These are phyloP conservation scores for Halcyon badia DNA, from an alignment of 2,797 vertebrate genomes.

Conservation along the genomic window DNA sequence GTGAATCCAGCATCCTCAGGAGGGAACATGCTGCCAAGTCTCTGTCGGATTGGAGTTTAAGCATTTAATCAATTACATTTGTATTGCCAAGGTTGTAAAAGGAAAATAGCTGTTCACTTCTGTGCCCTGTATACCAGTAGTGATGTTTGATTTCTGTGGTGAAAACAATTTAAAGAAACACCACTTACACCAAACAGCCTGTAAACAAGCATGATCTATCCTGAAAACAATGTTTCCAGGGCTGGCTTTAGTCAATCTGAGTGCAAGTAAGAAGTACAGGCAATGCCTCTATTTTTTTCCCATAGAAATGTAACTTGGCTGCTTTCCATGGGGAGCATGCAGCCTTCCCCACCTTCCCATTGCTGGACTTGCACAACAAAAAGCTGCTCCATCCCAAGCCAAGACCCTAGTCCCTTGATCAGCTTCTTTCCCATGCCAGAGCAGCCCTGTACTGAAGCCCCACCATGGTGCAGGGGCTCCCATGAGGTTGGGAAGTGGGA, in stretches of 20 bases:
- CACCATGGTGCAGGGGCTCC: background rate
- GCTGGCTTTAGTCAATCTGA: background rate
- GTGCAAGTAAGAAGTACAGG: background rate
- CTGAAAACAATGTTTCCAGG: background rate
- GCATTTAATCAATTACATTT: conserved; percentile 45
- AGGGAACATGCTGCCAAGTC: conserved; percentile 58
- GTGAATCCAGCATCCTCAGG: conserved; percentile 27
- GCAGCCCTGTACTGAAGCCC: background rate
- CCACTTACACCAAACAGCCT: background rate
- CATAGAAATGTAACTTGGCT: background rate
- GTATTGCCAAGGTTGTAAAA: conserved; percentile 53
- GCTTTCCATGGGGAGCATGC: fast-evolving
- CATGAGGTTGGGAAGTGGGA: background rate
- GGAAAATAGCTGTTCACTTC: conserved; percentile 6
- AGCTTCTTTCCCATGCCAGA: background rate
- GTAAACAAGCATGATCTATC: background rate
- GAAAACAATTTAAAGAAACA: background rate
- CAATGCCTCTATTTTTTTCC: background rate
- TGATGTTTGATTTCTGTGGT: background rate
- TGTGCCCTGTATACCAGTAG: background rate
- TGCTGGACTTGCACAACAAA: background rate
- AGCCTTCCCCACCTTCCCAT: background rate
- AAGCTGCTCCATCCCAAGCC: background rate
- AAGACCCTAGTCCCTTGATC: background rate
- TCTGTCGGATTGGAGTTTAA: conserved; percentile 28